Percentiles rank a stretch among this genome's conserved stretches.
phyloP scores from a whole-genome alignment of 2,113 vertebrate species.

The Antigone vipio region DNA sequence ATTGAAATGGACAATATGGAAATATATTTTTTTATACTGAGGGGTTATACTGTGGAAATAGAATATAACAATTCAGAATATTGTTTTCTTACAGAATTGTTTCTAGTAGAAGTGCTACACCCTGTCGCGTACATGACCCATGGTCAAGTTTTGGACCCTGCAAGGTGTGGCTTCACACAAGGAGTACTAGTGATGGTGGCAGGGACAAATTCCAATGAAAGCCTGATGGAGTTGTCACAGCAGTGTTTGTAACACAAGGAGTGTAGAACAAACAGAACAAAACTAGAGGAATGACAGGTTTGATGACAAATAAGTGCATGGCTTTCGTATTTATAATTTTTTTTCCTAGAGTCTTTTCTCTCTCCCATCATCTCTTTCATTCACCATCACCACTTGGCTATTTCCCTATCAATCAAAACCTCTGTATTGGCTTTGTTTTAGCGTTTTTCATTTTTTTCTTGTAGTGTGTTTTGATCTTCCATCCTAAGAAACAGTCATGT shows the following conservation, averaged over 20 bases:
- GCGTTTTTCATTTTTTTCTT: background rate
- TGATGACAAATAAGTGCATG: background rate
- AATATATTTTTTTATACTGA: background rate
- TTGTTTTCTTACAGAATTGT: background rate
- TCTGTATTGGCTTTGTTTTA: background rate
- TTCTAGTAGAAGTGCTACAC: background rate
- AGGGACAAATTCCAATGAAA: background rate
- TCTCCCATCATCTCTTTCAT: background rate
- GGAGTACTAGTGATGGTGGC: background rate
- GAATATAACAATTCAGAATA: background rate
- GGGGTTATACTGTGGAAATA: background rate
- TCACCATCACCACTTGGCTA: background rate
- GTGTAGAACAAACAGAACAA: background rate
- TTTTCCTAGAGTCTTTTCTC: background rate
- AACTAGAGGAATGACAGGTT: background rate
- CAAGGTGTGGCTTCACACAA: background rate
- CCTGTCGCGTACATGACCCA: rapidly evolving
- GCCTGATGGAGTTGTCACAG: background rate
- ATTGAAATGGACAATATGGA: background rate
- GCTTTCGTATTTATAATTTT: background rate
- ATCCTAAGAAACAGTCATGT: background rate
- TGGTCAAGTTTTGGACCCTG: background rate
- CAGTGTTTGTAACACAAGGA: background rate
- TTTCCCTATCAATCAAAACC: background rate
- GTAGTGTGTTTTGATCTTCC: background rate